A percentile compares a stretch with the other conserved stretches of the same genome.
phyloP scores from a whole-genome alignment of 2,797 vertebrate species.

The Catharus ustulatus region DNA sequence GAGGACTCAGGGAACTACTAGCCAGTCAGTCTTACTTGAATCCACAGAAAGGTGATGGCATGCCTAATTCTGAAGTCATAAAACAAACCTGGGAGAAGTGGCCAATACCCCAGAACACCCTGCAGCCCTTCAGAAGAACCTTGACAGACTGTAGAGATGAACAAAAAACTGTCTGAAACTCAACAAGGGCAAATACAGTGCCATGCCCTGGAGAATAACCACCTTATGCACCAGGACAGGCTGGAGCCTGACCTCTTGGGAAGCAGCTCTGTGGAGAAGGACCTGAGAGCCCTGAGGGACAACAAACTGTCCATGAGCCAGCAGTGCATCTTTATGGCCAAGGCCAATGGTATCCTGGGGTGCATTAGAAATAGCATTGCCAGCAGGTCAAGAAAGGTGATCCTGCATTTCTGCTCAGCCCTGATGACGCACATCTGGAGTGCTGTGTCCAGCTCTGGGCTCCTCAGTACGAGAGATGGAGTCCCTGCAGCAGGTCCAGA shows the following conservation, averaged over 20 bases:
- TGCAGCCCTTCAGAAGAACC: not conserved
- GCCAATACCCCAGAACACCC: not conserved
- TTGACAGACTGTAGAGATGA: not conserved
- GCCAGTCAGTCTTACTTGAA: not conserved
- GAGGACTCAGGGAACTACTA: not conserved
- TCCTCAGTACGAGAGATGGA: not conserved
- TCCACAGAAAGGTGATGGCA: not conserved
- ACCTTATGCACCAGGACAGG: not conserved
- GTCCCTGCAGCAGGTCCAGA: not conserved
- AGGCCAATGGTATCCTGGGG: no score
- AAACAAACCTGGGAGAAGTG: not conserved
- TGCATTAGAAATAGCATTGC: no score
- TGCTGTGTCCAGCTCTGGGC: not conserved
- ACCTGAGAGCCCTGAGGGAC: no score
- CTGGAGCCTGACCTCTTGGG: not conserved
- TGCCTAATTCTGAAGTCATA: no score
- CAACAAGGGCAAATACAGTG: not conserved
- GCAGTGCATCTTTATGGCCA: no score
- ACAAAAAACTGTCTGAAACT: not conserved
- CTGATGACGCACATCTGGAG: no score
- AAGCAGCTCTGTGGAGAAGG: no score
- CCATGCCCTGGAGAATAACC: not conserved
- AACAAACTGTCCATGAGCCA: no score
- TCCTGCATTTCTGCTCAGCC: no score
- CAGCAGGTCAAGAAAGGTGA: no score